Evolutionary conservation across 2,888 invertebrate species (phyloP).

Genomic region (Heteromyza rotundicornis): DNA sequence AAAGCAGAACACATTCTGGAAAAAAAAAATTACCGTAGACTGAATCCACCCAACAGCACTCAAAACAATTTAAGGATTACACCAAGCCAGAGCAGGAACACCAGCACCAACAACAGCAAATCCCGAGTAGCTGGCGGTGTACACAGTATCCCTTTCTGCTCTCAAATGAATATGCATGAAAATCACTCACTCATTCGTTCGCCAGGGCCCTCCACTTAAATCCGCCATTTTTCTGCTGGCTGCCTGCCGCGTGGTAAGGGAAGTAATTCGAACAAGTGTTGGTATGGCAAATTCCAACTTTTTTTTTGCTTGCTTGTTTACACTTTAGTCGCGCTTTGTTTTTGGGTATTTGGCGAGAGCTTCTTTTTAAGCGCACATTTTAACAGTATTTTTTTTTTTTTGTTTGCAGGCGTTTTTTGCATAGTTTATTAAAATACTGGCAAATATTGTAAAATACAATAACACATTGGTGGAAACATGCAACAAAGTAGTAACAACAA

Average conservation of each 20-base stretch:
- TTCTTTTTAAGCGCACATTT: too few species aligned
- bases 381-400: neutral
- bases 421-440: neutral
- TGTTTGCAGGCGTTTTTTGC: neutral
- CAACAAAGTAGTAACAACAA: slow-evolving; percentile 14
- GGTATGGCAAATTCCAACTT: neutral
- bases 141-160: too few species aligned
- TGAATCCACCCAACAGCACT: neutral
- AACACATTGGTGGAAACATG: neutral
- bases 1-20: too few species aligned
- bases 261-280: neutral
- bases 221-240: neutral
- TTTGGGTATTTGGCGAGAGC: too few species aligned
- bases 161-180: slow-evolving; percentile 49
- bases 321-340: neutral
- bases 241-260: neutral
- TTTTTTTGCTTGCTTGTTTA: neutral
- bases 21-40: too few species aligned
- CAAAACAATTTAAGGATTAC: too few species aligned
- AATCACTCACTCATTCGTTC: slow-evolving; percentile 39
- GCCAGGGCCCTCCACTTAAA: neutral
- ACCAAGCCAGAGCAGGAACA: too few species aligned
- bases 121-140: too few species aligned
- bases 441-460: slow-evolving; percentile 2
- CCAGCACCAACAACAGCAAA: too few species aligned